Evolutionary conservation across 2,797 vertebrate species (phyloP).

Genomic region (Chromis chromis): DNA sequence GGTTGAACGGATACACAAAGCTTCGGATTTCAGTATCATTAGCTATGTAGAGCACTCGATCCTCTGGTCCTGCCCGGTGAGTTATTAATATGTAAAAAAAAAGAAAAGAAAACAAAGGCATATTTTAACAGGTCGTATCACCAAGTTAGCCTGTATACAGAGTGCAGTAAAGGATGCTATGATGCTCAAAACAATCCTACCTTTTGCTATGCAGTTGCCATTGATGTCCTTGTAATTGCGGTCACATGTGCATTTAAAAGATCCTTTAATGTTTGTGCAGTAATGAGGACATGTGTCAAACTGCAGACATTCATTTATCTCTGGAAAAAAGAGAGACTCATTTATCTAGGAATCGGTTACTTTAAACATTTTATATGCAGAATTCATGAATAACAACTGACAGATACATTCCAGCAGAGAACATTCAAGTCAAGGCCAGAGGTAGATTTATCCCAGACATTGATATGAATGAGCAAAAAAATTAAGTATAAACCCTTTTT

Average conservation of each 20-base stretch:
- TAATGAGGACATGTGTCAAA: slow-evolving; percentile 95
- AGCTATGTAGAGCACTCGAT: slow-evolving; percentile 98
- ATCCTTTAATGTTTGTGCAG: slow-evolving; percentile 95
- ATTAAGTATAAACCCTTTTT: neutral
- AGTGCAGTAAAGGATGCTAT: neutral
- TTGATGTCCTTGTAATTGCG: slow-evolving; percentile 93
- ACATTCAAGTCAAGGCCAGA: neutral
- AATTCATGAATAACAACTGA: neutral
- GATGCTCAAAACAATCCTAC: slow-evolving; percentile 80
- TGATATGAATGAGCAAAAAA: neutral
- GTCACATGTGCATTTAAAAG: slow-evolving; percentile 94
- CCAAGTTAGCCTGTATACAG: neutral
- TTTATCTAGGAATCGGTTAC: neutral
- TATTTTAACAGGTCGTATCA: slow-evolving; percentile 38
- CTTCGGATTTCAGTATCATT: slow-evolving; percentile 99
- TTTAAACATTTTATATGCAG: neutral
- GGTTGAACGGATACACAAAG: slow-evolving; percentile 99
- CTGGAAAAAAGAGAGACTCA: slow-evolving; percentile 76
- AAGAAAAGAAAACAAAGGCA: slow-evolving; percentile 24
- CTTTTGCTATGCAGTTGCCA: slow-evolving; percentile 93
- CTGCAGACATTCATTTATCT: slow-evolving; percentile 95
- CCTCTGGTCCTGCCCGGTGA: slow-evolving; percentile 93
- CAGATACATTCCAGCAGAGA: neutral
- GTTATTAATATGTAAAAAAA: slow-evolving; percentile 72
- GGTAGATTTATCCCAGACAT: neutral